Percentiles rank a stretch among this genome's conserved stretches.
Evolutionary conservation across 2,797 vertebrate genomes (phyloP).

Genomic region (Myotis vivesi): DNA sequence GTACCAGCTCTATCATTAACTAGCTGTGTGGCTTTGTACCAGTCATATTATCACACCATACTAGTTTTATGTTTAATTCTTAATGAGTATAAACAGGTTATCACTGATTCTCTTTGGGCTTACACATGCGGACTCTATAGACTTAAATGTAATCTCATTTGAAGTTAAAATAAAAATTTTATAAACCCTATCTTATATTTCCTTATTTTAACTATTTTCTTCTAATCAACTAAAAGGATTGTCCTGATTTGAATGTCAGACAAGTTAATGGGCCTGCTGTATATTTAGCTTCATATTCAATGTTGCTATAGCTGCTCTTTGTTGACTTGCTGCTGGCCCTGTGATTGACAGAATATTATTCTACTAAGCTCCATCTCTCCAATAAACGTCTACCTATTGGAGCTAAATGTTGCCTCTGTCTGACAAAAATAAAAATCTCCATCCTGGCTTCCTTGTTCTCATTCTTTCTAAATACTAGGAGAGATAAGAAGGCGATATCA

Average conservation of each 20-base stretch:
- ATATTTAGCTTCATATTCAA: not conserved
- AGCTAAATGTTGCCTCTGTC: not conserved
- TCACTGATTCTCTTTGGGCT: not conserved
- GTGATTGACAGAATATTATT: not conserved
- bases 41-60: not conserved
- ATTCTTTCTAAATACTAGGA: constrained; percentile 11
- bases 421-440: not conserved
- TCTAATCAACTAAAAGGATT: constrained; percentile 26
- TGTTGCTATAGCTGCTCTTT: not conserved
- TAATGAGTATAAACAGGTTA: not conserved
- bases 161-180: not conserved
- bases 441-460: not conserved
- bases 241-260: not conserved
- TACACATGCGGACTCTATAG: not conserved
- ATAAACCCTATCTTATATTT: not conserved
- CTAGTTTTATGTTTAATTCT: not conserved
- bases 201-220: not conserved
- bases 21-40: not conserved
- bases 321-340: not conserved
- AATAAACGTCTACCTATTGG: not conserved
- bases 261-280: not conserved
- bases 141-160: not conserved
- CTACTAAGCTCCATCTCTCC: not conserved
- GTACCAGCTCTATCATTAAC: not conserved
- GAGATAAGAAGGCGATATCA: not conserved